A percentile compares a stretch with the other conserved stretches of the same genome.
These are phyloP conservation scores for Amphipoea lucens DNA, from an alignment of 2,888 invertebrate genomes.

Conservation along the genomic window DNA sequence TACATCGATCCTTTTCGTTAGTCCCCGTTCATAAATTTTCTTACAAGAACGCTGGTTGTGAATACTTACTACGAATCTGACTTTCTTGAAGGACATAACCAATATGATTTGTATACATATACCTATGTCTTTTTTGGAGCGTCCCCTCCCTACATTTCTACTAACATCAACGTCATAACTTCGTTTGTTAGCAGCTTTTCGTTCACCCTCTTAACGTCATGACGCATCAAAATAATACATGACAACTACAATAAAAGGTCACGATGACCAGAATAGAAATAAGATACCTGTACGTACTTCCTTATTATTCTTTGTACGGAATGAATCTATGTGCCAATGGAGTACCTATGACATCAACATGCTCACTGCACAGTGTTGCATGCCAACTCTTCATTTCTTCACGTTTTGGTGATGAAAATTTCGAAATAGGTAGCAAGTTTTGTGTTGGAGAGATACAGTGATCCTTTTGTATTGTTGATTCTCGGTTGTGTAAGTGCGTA, in stretches of 20 bases:
- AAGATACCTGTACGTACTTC: neutral
- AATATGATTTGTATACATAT: neutral
- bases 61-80: neutral
- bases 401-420: neutral
- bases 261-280: neutral
- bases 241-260: neutral
- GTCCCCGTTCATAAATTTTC: neutral
- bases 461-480: neutral
- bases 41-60: neutral
- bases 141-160: neutral
- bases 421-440: neutral
- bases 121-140: neutral
- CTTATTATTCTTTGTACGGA: neutral
- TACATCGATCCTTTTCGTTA: neutral
- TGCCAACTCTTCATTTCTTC: neutral
- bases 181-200: neutral
- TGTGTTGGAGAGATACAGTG: neutral
- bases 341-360: neutral
- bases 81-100: neutral
- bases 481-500: neutral
- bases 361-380: neutral
- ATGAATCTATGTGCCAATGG: neutral
- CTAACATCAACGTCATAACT: neutral
- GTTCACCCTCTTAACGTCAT: neutral
- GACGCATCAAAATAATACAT: too few species aligned